Percentiles rank a stretch among this genome's conserved stretches.
Conservation (phyloP, 2,888 invertebrate genomes). For the Platycheirus rosarum region DNA sequence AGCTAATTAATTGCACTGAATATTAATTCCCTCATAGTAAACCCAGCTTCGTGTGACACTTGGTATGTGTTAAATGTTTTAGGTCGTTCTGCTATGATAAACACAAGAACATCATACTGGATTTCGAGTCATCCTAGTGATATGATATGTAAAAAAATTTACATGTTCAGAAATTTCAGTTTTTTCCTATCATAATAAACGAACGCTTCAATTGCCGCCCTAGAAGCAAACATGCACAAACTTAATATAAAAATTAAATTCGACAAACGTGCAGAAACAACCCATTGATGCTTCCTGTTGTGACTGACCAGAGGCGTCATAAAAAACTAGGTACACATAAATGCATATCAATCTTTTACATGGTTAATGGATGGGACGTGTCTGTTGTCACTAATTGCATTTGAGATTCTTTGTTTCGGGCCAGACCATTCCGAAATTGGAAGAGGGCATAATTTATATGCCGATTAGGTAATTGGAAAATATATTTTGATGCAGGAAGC, state of each 20-base stretch:
- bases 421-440: slow-evolving; percentile 6
- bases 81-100: background rate
- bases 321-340: slow-evolving; percentile 23
- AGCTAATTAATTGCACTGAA: slow-evolving; percentile 42
- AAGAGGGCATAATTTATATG: slow-evolving; percentile 49
- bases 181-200: slow-evolving; percentile 19
- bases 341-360: slow-evolving; percentile 52
- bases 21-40: background rate
- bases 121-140: slow-evolving; percentile 42
- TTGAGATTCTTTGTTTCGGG: slow-evolving; percentile 37
- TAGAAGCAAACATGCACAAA: slow-evolving; percentile 27
- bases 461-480: slow-evolving; percentile 60
- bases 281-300: slow-evolving; percentile 40
- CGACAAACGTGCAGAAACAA: background rate
- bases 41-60: background rate
- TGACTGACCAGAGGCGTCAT: slow-evolving; percentile 24
- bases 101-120: background rate
- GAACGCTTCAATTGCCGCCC: slow-evolving; percentile 5
- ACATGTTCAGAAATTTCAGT: slow-evolving; percentile 51
- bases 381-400: slow-evolving; percentile 64
- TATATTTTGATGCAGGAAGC: slow-evolving; percentile 50
- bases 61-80: slow-evolving; percentile 15
- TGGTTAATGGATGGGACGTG: slow-evolving; percentile 52
- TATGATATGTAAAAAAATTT: slow-evolving; percentile 54
- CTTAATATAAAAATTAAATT: slow-evolving; percentile 27